A percentile compares a stretch with the other conserved stretches of the same genome.
Evolutionary conservation across 2,113 vertebrate species (phyloP).

Genomic region (Thamnophis sirtalis): DNA sequence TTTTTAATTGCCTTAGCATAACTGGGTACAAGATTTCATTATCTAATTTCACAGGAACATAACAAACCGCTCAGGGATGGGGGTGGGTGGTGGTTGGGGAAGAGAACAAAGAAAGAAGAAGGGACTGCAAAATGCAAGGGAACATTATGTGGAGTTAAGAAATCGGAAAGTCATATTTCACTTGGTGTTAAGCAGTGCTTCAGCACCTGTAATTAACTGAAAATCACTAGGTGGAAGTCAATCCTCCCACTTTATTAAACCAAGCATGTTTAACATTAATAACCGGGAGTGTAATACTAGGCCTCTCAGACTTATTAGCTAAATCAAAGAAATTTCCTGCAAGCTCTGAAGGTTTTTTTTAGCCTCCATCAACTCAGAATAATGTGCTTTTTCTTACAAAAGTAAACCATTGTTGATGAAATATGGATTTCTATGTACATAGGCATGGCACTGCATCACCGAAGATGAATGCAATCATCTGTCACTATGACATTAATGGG

Average conservation of each 20-base stretch:
- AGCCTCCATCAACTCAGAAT: not conserved
- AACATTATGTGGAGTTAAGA: slow-evolving; percentile 22
- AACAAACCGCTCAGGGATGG: slow-evolving; percentile 6
- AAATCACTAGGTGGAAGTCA: slow-evolving; percentile 30
- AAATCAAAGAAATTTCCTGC: not conserved
- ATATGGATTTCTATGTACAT: not conserved
- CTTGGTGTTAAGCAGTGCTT: slow-evolving; percentile 7
- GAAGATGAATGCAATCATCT: not conserved
- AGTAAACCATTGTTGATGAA: not conserved
- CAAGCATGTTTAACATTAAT: slow-evolving; percentile 25
- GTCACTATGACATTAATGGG: not conserved
- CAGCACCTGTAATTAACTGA: not conserved
- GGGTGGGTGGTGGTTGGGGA: not conserved
- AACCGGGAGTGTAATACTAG: slow-evolving; percentile 12
- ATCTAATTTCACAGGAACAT: slow-evolving; percentile 26
- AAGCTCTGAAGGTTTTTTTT: not conserved
- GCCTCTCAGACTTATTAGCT: not conserved
- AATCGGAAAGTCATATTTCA: slow-evolving; percentile 3
- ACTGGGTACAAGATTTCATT: slow-evolving; percentile 34
- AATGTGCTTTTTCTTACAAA: not conserved
- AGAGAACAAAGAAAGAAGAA: not conserved
- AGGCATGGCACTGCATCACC: not conserved
- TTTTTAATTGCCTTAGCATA: slow-evolving; percentile 33
- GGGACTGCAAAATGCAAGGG: not conserved
- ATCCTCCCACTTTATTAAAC: slow-evolving; percentile 5